These are phyloP conservation scores for Hoplias malabaricus DNA, from an alignment of 2,113 vertebrate species.

Conservation along the genomic window DNA sequence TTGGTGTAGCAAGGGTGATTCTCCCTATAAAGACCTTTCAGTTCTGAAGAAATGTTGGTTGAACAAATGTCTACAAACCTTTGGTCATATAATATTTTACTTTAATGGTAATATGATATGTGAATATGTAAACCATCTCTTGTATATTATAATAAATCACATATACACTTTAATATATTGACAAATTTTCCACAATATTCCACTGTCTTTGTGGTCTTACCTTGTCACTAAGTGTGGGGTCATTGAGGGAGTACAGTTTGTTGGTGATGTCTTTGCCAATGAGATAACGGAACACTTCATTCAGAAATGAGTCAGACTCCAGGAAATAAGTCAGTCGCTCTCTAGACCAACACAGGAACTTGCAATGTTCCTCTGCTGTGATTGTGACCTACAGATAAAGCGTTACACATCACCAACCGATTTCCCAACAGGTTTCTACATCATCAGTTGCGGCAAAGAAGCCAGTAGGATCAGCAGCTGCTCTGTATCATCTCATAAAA, in stretches of 20 bases:
- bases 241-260: conserved; percentile 96
- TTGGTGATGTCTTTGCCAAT: conserved; percentile 99
- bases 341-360: conserved; percentile 93
- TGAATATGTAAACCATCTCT: no score
- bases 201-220: no score
- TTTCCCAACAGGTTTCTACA: background rate
- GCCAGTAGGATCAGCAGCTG: background rate
- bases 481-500: background rate
- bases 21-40: no score
- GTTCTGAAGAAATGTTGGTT: no score
- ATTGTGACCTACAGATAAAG: conserved; percentile 85
- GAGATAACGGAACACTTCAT: conserved; percentile 94
- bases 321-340: conserved; percentile 94
- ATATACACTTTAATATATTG: no score
- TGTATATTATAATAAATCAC: no score
- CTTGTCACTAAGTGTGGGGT: conserved; percentile 95
- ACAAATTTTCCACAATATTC: no score
- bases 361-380: conserved; percentile 91
- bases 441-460: background rate
- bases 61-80: no score
- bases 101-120: no score
- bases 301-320: conserved; percentile 92
- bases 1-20: no score
- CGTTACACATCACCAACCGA: background rate
- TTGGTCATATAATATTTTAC: no score